Evolutionary conservation across 2,888 invertebrate species (phyloP).

Genomic region (Aleiodes leptofemur): DNA sequence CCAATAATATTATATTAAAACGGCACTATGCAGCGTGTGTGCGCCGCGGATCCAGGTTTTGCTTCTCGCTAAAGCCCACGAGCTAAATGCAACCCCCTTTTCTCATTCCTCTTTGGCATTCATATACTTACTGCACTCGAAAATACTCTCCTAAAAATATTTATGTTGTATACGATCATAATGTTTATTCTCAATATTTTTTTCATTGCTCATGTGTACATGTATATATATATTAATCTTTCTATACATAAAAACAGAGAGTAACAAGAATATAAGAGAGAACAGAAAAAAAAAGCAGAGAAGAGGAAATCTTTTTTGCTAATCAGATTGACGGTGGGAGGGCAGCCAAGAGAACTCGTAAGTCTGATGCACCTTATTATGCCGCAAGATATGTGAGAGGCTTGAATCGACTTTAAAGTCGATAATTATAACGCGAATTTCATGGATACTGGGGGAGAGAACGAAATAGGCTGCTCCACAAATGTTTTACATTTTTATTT

Average conservation of each 20-base stretch:
- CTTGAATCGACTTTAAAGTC: constrained; percentile 31
- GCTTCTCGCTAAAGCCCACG: constrained; percentile 46
- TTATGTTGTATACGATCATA: constrained; percentile 64
- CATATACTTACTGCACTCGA: constrained; percentile 35
- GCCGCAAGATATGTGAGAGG: constrained; percentile 42
- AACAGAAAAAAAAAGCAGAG: constrained; percentile 28
- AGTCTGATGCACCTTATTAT: constrained; percentile 40
- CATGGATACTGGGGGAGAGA: constrained; percentile 21
- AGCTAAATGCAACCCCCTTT: constrained; percentile 47
- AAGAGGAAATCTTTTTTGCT: constrained; percentile 51
- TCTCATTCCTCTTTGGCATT: constrained; percentile 42
- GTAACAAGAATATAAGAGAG: constrained; percentile 42
- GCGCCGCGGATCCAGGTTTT: constrained; percentile 34
- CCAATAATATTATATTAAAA: constrained; percentile 76
- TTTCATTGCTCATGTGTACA: constrained; percentile 1
- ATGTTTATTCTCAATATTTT: constrained; percentile 61
- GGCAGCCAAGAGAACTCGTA: constrained; percentile 57
- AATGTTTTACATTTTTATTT: constrained; percentile 26
- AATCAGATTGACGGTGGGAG: constrained; percentile 65
- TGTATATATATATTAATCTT: constrained; percentile 7
- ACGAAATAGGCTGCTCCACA: constrained; percentile 22
- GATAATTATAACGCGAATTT: constrained; percentile 45
- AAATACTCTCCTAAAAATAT: constrained; percentile 48
- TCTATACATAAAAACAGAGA: constrained; percentile 41
- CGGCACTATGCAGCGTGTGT: constrained; percentile 53